These are phyloP conservation scores for Hybos culiciformis DNA, from an alignment of 2,888 invertebrate genomes.

Conservation along the genomic window DNA sequence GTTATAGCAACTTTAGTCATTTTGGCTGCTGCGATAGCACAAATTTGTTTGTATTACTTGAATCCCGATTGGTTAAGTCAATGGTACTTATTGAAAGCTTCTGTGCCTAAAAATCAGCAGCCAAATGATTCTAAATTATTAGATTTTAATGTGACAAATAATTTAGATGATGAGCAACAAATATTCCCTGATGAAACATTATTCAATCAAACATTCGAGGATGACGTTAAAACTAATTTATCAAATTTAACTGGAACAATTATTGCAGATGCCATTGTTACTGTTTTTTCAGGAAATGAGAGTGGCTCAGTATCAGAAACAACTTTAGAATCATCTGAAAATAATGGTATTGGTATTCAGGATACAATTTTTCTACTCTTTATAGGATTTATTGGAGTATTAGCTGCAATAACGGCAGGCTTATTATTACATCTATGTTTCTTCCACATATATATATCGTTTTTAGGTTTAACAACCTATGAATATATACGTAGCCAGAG, in stretches of 20 bases:
- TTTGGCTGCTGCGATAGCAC: constrained; percentile 52
- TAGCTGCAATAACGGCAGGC: constrained; percentile 62
- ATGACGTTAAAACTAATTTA: background rate
- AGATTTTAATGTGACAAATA: constrained; percentile 5
- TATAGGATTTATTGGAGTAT: constrained; percentile 47
- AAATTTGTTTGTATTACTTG: constrained; percentile 51
- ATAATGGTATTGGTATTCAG: constrained; percentile 33
- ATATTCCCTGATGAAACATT: constrained; percentile 14
- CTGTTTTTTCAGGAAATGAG: constrained; percentile 6
- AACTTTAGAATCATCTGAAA: background rate
- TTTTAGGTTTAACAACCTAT: constrained; percentile 75
- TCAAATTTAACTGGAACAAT: constrained; percentile 15
- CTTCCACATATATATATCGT: constrained; percentile 77
- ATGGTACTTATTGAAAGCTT: constrained; percentile 25
- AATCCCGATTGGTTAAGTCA: constrained; percentile 42
- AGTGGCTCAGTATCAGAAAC: constrained; percentile 6
- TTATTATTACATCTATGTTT: constrained; percentile 71
- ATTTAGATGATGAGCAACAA: background rate
- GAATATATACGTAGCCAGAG: constrained; percentile 58
- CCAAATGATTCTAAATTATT: background rate
- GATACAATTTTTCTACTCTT: constrained; percentile 46
- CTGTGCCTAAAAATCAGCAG: background rate
- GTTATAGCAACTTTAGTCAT: constrained; percentile 57
- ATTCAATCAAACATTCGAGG: background rate
- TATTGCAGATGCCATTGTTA: constrained; percentile 22